Evolutionary conservation across 1,140 invertebrate species (phyloP).

Genomic region (Lutraria rhynchaena): DNA sequence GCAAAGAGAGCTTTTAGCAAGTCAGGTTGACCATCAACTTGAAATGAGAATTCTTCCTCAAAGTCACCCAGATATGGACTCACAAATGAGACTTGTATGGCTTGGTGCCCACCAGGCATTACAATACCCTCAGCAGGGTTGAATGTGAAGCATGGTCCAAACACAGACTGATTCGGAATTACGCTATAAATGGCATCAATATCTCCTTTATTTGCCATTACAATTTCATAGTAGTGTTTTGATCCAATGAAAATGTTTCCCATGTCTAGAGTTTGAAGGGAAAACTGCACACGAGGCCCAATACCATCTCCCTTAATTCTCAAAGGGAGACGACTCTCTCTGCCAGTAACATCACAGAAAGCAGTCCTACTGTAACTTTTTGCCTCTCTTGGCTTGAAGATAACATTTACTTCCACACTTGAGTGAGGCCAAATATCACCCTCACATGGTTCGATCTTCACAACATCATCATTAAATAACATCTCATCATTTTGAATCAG

Average conservation of each 20-base stretch:
- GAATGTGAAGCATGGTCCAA: constrained; percentile 81
- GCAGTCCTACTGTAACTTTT: constrained; percentile 79
- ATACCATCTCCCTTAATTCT: constrained; percentile 80
- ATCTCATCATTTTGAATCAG: constrained; percentile 76
- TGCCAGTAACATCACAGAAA: constrained; percentile 82
- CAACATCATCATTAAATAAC: constrained; percentile 80
- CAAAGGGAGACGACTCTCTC: constrained; percentile 80
- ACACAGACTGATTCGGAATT: constrained; percentile 72
- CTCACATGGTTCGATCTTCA: constrained; percentile 82
- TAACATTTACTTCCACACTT: constrained; percentile 77
- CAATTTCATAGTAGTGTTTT: constrained; percentile 81
- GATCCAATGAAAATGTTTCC: constrained; percentile 82
- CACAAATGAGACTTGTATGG: constrained; percentile 79
- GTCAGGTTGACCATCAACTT: constrained; percentile 80
- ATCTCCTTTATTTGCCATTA: constrained; percentile 82
- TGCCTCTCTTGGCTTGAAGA: constrained; percentile 81
- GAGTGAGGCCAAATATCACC: constrained; percentile 83
- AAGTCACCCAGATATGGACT: constrained; percentile 81
- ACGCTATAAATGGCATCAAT: constrained; percentile 82
- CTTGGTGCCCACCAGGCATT: constrained; percentile 81
- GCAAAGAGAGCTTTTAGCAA: constrained; percentile 75
- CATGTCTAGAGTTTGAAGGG: constrained; percentile 80
- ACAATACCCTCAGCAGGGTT: constrained; percentile 81
- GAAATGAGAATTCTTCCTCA: constrained; percentile 80
- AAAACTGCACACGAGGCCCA: constrained; percentile 81